Percentiles rank a stretch among this genome's conserved stretches.
Evolutionary conservation across 35 echinoderm and acorn worm genomes (phyloP).

Genomic region (Ophiothrix spiculata): DNA sequence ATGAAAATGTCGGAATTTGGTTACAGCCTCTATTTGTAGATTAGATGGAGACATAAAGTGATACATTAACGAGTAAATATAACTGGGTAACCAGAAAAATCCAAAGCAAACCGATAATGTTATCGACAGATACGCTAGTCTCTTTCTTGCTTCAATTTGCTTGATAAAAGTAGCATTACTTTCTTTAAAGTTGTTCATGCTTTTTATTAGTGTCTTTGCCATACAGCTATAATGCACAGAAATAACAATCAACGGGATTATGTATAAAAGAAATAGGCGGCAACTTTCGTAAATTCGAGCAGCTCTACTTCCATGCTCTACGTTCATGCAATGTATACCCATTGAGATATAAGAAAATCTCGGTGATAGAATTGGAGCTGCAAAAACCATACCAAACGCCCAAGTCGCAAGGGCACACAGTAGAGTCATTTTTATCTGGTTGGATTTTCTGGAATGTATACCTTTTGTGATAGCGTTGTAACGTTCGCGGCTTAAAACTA

Average conservation of each 20-base stretch:
- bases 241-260: neutral
- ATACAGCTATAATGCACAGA: neutral
- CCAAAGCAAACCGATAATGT: conserved; percentile 71
- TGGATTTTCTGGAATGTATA: neutral
- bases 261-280: neutral
- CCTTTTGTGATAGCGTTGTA: conserved; percentile 31
- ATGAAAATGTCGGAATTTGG: neutral
- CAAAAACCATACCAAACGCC: neutral
- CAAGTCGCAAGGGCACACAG: neutral
- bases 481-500: conserved; percentile 74
- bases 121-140: conserved; percentile 64
- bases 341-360: neutral
- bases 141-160: too few species aligned
- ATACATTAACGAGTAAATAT: conserved; percentile 51
- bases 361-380: neutral
- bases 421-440: neutral
- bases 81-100: conserved; percentile 85
- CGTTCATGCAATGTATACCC: neutral
- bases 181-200: neutral
- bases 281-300: neutral
- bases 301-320: neutral
- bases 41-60: neutral
- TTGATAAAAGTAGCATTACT: neutral
- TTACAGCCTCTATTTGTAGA: neutral
- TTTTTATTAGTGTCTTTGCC: neutral